Evolutionary conservation across 1,140 invertebrate species (phyloP).

Genomic region (Choristoneura fumiferana): DNA sequence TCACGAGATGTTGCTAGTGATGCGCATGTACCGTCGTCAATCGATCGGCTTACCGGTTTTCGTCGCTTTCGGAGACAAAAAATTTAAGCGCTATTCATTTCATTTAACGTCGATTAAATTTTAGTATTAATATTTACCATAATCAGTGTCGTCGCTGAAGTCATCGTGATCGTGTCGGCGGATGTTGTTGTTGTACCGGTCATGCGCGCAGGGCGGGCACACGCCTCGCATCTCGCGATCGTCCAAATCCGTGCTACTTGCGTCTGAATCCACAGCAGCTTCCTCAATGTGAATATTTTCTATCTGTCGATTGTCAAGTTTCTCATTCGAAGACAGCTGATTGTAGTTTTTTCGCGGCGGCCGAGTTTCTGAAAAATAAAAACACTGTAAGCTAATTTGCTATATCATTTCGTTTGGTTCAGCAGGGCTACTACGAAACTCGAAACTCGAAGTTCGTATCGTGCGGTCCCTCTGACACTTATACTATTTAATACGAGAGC

Average conservation of each 20-base stretch:
- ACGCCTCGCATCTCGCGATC: slow-evolving; percentile 62
- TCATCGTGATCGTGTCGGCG: slow-evolving; percentile 67
- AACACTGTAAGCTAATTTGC: neutral
- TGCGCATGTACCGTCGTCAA: slow-evolving; percentile 11
- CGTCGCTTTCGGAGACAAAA: neutral
- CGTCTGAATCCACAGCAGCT: slow-evolving; percentile 70
- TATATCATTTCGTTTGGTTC: neutral
- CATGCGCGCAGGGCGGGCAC: slow-evolving; percentile 71
- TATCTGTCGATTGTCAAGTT: slow-evolving; percentile 64
- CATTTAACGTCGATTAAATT: neutral
- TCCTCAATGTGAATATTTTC: slow-evolving; percentile 69
- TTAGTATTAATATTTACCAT: slow-evolving; percentile 48
- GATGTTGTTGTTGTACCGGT: slow-evolving; percentile 71
- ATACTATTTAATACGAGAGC: too few species aligned
- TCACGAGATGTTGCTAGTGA: slow-evolving; percentile 8
- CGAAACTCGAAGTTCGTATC: too few species aligned
- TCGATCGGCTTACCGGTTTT: slow-evolving; percentile 17
- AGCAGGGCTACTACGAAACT: too few species aligned
- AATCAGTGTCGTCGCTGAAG: slow-evolving; percentile 76
- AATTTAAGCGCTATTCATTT: neutral
- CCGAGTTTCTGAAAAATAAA: slow-evolving; percentile 55
- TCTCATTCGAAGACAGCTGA: slow-evolving; percentile 74
- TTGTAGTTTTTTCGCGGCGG: slow-evolving; percentile 75
- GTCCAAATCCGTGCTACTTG: slow-evolving; percentile 73
- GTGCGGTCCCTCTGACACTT: too few species aligned